Conservation (phyloP, 64 coral and sea anemone genomes). For the Pocillopora damicornis region DNA sequence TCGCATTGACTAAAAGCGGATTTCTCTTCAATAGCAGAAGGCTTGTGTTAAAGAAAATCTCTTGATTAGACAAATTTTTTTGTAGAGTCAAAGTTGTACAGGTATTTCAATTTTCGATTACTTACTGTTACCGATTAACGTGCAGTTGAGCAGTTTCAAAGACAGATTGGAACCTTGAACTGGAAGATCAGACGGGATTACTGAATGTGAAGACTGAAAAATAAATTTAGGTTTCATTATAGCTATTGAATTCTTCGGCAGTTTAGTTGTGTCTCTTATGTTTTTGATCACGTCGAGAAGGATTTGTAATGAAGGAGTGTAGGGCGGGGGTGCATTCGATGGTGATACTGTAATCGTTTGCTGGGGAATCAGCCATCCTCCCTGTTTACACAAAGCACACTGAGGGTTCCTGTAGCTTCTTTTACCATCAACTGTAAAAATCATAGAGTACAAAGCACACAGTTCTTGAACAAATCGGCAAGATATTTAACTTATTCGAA, state of each 20-base stretch:
- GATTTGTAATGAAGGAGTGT: background rate
- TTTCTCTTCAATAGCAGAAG: background rate
- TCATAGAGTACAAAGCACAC: slow-evolving; percentile 13
- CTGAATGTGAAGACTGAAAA: no score
- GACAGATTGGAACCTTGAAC: background rate
- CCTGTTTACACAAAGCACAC: slow-evolving; percentile 17
- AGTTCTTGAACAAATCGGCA: slow-evolving; percentile 3
- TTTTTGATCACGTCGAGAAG: slow-evolving; percentile 14
- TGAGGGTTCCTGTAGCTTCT: slow-evolving; percentile 12
- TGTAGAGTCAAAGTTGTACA: background rate
- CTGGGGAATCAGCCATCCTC: background rate
- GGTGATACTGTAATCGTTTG: background rate
- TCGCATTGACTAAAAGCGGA: background rate
- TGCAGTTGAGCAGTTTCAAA: background rate
- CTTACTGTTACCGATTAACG: background rate
- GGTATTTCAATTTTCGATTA: background rate
- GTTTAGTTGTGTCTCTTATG: background rate
- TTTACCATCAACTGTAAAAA: background rate
- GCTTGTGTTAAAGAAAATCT: background rate
- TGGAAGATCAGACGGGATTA: no score
- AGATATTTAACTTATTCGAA: background rate
- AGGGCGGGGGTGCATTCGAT: background rate
- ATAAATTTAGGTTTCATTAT: background rate
- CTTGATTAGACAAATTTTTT: background rate
- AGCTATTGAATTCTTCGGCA: background rate